Conservation (phyloP, 2,888 invertebrate species). For the Catocala nupta region DNA sequence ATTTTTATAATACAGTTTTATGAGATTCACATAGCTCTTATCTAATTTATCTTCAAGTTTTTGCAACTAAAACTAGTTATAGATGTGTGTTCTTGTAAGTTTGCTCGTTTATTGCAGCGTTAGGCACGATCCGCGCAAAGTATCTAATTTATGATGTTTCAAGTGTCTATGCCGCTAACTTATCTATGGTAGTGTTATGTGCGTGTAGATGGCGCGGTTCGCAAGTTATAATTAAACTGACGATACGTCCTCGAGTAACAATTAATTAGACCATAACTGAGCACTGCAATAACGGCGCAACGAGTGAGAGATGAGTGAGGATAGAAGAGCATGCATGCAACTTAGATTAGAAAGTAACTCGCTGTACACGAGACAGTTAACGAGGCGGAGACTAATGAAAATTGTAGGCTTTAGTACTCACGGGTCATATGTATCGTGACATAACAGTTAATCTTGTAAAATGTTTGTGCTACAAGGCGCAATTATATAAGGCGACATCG, state of each 20-base stretch:
- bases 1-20: constrained; percentile 24
- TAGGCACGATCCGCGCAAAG: constrained; percentile 40
- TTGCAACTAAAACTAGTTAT: constrained; percentile 34
- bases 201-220: constrained; percentile 43
- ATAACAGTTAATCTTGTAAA: constrained; percentile 1
- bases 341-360: constrained; percentile 68
- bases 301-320: constrained; percentile 66
- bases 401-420: constrained; percentile 28
- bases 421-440: constrained; percentile 21
- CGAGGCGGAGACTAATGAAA: constrained; percentile 47
- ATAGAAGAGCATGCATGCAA: constrained; percentile 57
- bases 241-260: constrained; percentile 68
- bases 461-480: neutral
- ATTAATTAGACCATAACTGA: constrained; percentile 75
- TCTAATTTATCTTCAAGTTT: constrained; percentile 32
- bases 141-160: constrained; percentile 43
- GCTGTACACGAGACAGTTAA: constrained; percentile 27
- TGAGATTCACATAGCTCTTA: constrained; percentile 15
- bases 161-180: constrained; percentile 27
- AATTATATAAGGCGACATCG: constrained; percentile 1
- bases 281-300: constrained; percentile 64
- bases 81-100: constrained; percentile 39
- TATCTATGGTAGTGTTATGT: constrained; percentile 34
- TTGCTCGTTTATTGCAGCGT: constrained; percentile 36
- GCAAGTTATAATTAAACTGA: constrained; percentile 75